These are phyloP conservation scores for Acromyrmex heyeri DNA, from an alignment of 1,140 invertebrate species.

Conservation along the genomic window DNA sequence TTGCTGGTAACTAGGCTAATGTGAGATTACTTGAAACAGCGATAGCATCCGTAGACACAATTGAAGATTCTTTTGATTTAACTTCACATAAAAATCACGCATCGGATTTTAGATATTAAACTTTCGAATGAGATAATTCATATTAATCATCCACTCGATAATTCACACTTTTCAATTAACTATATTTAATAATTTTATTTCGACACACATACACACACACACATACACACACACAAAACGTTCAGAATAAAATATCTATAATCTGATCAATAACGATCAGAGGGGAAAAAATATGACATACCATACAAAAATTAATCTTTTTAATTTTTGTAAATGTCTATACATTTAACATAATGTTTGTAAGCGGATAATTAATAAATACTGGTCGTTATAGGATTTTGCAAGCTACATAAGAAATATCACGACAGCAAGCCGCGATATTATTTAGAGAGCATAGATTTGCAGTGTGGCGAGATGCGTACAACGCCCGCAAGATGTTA, in stretches of 20 bases:
- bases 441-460: constrained; percentile 54
- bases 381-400: constrained; percentile 1
- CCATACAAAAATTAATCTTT: not conserved
- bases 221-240: no score
- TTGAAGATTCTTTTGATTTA: constrained; percentile 45
- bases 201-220: not conserved
- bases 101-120: constrained; percentile 15
- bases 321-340: not conserved
- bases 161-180: constrained; percentile 36
- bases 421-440: not conserved
- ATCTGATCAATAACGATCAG: not conserved
- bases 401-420: constrained; percentile 17
- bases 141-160: constrained; percentile 39
- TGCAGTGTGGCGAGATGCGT: constrained; percentile 68
- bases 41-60: constrained; percentile 41
- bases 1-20: constrained; percentile 68
- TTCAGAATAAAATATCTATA: not conserved
- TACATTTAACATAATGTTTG: not conserved
- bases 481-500: constrained; percentile 67
- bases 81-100: constrained; percentile 11
- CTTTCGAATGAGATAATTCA: constrained; percentile 12
- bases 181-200: constrained; percentile 33
- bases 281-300: not conserved
- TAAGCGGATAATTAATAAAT: not conserved
- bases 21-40: constrained; percentile 64